Conservation (phyloP, 2,888 invertebrate genomes). For the Halictus ligatus region DNA sequence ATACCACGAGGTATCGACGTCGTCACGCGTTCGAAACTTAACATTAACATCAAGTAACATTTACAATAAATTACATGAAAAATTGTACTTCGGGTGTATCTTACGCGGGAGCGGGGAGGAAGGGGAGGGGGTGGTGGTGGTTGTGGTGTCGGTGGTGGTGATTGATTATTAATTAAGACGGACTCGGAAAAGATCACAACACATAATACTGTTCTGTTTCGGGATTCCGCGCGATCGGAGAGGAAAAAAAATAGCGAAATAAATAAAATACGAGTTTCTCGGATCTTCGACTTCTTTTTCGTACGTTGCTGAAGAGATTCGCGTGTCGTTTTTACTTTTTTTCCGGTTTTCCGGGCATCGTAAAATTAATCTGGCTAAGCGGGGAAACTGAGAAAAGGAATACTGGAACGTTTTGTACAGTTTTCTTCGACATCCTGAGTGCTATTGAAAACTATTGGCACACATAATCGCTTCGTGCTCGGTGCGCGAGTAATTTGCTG, state of each 20-base stretch:
- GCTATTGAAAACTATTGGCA: slow-evolving; percentile 24
- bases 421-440: slow-evolving; percentile 17
- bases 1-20: slow-evolving; percentile 10
- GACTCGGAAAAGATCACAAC: slow-evolving; percentile 72
- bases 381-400: slow-evolving; percentile 18
- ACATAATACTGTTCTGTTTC: slow-evolving; percentile 77
- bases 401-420: slow-evolving; percentile 39
- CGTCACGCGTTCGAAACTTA: slow-evolving; percentile 36
- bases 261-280: background rate
- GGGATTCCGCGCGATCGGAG: slow-evolving; percentile 34
- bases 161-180: slow-evolving; percentile 6
- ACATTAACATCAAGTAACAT: slow-evolving; percentile 33
- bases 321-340: slow-evolving; percentile 16
- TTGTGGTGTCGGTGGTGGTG: background rate
- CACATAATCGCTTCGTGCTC: slow-evolving; percentile 10
- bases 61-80: slow-evolving; percentile 29
- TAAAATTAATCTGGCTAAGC: slow-evolving; percentile 25
- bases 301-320: background rate
- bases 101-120: background rate
- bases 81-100: slow-evolving; percentile 17
- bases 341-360: slow-evolving; percentile 24
- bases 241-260: slow-evolving; percentile 41
- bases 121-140: background rate
- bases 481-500: slow-evolving; percentile 22
- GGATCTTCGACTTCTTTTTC: background rate